These are phyloP conservation scores for Synaphobranchus kaupii DNA, from an alignment of 2,797 vertebrate genomes.

Conservation along the genomic window DNA sequence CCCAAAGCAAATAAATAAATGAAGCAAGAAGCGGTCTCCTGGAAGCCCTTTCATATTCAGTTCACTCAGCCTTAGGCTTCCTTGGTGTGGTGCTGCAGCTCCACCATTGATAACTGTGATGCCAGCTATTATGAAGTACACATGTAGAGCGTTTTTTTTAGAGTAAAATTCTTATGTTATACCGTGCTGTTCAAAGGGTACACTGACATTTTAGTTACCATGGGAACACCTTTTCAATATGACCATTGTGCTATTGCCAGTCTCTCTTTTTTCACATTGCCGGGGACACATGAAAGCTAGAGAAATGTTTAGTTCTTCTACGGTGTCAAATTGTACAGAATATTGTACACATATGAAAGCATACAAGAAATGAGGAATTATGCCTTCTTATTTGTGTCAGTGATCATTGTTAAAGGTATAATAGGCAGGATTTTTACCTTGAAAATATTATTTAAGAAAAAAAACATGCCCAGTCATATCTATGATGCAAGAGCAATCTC, in stretches of 20 bases:
- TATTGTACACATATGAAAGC: background rate
- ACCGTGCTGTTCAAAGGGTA: background rate
- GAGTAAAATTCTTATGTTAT: background rate
- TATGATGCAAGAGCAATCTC: too few relatives aligned
- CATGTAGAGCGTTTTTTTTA: too few relatives aligned
- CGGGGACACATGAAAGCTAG: background rate
- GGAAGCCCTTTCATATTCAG: constrained; percentile 37
- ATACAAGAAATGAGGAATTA: background rate
- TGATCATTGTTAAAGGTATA: too few relatives aligned
- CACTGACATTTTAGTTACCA: constrained; percentile 32
- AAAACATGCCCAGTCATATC: too few relatives aligned
- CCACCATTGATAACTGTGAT: background rate
- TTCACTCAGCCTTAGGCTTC: constrained; percentile 35
- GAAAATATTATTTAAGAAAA: too few relatives aligned
- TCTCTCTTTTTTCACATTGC: constrained; percentile 23
- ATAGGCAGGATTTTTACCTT: too few relatives aligned
- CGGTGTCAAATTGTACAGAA: background rate
- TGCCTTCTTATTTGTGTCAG: too few relatives aligned
- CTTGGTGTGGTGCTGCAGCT: background rate
- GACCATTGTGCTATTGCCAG: constrained; percentile 30
- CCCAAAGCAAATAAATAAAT: constrained; percentile 53
- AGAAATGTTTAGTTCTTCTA: background rate
- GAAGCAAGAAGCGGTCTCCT: constrained; percentile 42
- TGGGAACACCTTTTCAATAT: constrained; percentile 50
- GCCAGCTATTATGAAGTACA: background rate